These are phyloP conservation scores for Acanthoscelides obtectus DNA, from an alignment of 2,888 invertebrate species.

Conservation along the genomic window DNA sequence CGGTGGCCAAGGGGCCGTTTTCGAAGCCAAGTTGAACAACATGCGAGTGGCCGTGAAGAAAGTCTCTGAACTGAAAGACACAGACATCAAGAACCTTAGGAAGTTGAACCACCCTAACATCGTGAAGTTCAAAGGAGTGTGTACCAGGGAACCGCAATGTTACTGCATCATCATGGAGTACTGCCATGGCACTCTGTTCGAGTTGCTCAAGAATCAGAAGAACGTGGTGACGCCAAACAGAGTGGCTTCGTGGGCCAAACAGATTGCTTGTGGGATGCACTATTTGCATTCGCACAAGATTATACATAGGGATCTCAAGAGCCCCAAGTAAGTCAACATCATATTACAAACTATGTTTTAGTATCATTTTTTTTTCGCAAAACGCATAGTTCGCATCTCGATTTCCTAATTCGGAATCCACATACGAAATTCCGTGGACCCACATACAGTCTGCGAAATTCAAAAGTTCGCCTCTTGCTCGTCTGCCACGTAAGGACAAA, in stretches of 20 bases:
- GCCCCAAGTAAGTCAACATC: conserved; percentile 89
- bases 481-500: too few relatives aligned
- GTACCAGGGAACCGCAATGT: conserved; percentile 78
- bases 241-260: conserved; percentile 89
- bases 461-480: too few relatives aligned
- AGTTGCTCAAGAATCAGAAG: conserved; percentile 78
- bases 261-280: conserved; percentile 94
- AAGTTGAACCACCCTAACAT: conserved; percentile 96
- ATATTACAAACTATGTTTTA: too few relatives aligned
- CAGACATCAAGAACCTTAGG: conserved; percentile 85
- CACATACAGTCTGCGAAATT: too few relatives aligned
- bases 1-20: conserved; percentile 95
- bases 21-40: conserved; percentile 75
- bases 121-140: conserved; percentile 88
- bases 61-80: conserved; percentile 86
- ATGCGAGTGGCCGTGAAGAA: conserved; percentile 95
- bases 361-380: too few relatives aligned
- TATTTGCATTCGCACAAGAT: conserved; percentile 95
- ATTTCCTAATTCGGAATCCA: too few relatives aligned
- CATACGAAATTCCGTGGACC: too few relatives aligned
- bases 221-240: conserved; percentile 80
- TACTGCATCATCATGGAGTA: conserved; percentile 98
- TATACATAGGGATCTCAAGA: conserved; percentile 97
- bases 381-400: too few relatives aligned
- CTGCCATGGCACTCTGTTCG: conserved; percentile 93